Conservation (phyloP, 2,797 vertebrate genomes). For the Cuculus canorus region DNA sequence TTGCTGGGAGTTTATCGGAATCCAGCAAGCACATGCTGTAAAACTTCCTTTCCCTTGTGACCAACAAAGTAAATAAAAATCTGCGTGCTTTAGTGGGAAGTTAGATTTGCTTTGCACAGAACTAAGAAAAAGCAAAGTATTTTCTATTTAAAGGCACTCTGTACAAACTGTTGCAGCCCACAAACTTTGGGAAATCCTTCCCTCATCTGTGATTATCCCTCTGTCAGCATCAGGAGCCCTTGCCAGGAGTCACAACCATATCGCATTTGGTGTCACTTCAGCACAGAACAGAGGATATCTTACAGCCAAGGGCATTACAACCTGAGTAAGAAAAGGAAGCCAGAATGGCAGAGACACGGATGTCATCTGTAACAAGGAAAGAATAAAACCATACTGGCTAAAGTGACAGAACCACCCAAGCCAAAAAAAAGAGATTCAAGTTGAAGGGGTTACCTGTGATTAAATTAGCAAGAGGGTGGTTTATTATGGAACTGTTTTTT, state of each 20-base stretch:
- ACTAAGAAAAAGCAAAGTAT: not conserved
- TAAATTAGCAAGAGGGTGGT: not conserved
- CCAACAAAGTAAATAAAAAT: not conserved
- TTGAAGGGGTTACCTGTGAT: not conserved
- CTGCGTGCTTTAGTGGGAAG: not conserved
- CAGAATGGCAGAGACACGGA: not conserved
- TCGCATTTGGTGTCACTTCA: not conserved
- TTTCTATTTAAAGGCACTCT: not conserved
- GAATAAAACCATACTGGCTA: not conserved
- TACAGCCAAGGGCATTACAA: not conserved
- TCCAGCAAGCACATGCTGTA: not conserved
- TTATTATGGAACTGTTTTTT: conserved; percentile 33
- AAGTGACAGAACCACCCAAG: not conserved
- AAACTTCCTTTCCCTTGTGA: conserved; percentile 9
- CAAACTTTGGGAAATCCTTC: not conserved
- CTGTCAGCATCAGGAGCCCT: not conserved
- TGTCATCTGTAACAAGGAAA: not conserved
- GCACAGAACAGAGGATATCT: not conserved
- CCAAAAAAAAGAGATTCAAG: not conserved
- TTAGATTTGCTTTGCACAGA: not conserved
- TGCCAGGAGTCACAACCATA: not conserved
- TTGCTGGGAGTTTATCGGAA: conserved; percentile 18
- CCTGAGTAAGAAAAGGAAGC: not conserved
- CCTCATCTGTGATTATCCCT: not conserved
- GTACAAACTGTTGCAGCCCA: not conserved